Evolutionary conservation across 2,888 invertebrate species (phyloP).

Genomic region (Lasius fuliginosus): DNA sequence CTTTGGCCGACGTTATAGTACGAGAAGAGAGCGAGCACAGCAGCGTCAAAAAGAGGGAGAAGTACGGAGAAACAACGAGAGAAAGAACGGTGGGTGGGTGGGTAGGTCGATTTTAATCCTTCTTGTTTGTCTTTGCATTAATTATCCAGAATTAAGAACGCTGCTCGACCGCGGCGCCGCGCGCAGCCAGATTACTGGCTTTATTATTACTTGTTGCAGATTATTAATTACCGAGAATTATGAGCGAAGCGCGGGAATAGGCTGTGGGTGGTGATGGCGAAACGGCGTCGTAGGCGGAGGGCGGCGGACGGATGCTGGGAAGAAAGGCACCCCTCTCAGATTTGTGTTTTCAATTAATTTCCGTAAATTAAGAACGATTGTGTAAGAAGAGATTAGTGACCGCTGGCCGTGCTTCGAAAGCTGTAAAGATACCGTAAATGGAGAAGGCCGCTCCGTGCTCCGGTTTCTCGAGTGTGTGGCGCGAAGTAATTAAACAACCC

Average conservation of each 20-base stretch:
- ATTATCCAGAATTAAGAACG: constrained; percentile 86
- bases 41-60: constrained; percentile 50
- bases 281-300: constrained; percentile 62
- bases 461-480: constrained; percentile 11
- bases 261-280: constrained; percentile 52
- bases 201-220: constrained; percentile 86
- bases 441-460: constrained; percentile 16
- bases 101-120: constrained; percentile 78
- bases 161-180: constrained; percentile 78
- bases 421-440: constrained; percentile 23
- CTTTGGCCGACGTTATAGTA: constrained; percentile 57
- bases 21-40: constrained; percentile 30
- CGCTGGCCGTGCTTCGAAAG: constrained; percentile 41
- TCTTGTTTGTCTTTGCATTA: constrained; percentile 86
- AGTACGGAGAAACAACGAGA: constrained; percentile 66
- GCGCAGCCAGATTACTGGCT: constrained; percentile 84
- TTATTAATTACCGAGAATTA: constrained; percentile 86
- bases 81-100: constrained; percentile 65
- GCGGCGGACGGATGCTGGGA: constrained; percentile 70
- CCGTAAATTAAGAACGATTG: constrained; percentile 81
- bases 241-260: constrained; percentile 62
- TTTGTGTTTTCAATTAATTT: constrained; percentile 85
- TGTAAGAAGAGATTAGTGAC: constrained; percentile 73
- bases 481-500: constrained; percentile 42
- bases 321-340: constrained; percentile 78